phyloP scores from a whole-genome alignment of 2,797 vertebrate species.

The Acanthiza pusilla region DNA sequence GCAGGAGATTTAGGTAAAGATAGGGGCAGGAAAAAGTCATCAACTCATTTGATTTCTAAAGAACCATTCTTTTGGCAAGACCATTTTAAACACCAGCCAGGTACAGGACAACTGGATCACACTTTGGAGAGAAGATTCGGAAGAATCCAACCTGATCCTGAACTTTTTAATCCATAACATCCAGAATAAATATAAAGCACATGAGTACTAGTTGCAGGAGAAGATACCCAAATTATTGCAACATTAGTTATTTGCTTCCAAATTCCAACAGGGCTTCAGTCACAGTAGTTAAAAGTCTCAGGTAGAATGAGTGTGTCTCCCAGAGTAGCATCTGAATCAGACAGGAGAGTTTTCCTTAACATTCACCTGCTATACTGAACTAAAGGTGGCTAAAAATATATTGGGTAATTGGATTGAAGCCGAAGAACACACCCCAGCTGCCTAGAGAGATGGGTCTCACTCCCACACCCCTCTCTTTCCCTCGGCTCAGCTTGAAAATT shows the following conservation, averaged over 20 bases:
- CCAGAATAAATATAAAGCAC: not conserved
- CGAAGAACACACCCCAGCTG: not conserved
- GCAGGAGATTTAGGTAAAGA: not conserved
- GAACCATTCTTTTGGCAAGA: not conserved
- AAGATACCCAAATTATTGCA: not conserved
- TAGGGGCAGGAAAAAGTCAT: not conserved
- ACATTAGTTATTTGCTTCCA: not conserved
- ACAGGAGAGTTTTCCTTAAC: not conserved
- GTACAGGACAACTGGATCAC: not conserved
- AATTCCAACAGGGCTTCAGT: not conserved
- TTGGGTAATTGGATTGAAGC: not conserved
- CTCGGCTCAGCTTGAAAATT: not conserved
- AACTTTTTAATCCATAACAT: not conserved
- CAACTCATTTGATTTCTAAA: not conserved
- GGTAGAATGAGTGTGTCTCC: not conserved
- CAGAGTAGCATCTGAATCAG: not conserved
- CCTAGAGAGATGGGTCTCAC: not conserved
- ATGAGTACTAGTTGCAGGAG: not conserved
- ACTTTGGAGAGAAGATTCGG: not conserved
- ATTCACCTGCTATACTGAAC: not conserved
- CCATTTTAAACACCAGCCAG: not conserved
- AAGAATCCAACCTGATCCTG: not conserved
- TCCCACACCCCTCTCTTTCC: not conserved
- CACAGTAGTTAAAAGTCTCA: not conserved
- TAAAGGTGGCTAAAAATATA: not conserved